These are phyloP conservation scores for Orcinus orca DNA, from an alignment of 2,113 vertebrate genomes.

Conservation along the genomic window DNA sequence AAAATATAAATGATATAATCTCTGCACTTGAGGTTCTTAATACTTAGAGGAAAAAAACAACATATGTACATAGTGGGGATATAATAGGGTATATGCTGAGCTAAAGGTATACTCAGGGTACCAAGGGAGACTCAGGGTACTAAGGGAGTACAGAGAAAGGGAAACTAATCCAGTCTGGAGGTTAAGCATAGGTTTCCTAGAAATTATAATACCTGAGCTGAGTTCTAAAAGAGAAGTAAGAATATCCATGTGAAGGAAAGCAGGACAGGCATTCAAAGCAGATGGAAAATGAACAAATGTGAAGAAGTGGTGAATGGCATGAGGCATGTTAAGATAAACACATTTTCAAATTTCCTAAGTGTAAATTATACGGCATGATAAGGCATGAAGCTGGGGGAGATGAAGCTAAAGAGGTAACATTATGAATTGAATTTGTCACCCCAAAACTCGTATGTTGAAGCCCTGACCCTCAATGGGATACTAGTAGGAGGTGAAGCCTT, in stretches of 20 bases:
- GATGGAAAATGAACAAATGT: not conserved
- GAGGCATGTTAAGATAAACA: not conserved
- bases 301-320: not conserved
- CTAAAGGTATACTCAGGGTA: not conserved
- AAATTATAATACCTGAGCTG: not conserved
- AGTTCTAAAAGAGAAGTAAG: not conserved
- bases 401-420: not conserved
- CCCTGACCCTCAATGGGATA: not conserved
- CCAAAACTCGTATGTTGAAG: not conserved
- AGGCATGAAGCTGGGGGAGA: not conserved
- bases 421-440: not conserved
- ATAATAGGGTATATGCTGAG: not conserved
- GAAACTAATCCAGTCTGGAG: not conserved
- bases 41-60: not conserved
- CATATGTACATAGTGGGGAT: not conserved
- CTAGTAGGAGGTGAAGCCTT: not conserved
- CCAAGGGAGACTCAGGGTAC: not conserved
- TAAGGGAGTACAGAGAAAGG: not conserved
- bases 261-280: not conserved
- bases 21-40: not conserved
- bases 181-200: not conserved
- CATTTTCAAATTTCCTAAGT: not conserved
- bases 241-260: not conserved
- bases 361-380: not conserved
- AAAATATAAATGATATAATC: slow-evolving; percentile 28